Base-by-base conservation (phyloP, 2,113 vertebrate genomes). In the Amphiprion ocellaris region DNA sequence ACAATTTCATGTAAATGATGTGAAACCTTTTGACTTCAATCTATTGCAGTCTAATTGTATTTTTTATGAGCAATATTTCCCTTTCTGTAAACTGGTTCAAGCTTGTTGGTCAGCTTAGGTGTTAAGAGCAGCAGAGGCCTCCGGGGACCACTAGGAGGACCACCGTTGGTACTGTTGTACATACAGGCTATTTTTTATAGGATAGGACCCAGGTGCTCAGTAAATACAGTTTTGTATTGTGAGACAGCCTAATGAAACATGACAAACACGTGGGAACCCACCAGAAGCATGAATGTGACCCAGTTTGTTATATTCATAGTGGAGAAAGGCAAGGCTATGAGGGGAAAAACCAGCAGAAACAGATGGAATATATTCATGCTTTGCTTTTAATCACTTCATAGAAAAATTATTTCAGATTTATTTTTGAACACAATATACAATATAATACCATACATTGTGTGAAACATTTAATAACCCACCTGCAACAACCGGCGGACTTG, bases 391-490 rank as follows among this genome's bases (percentile, higher is more conserved):
- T 99, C 95, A 97, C 96, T 96, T 97, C 96, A 97, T 99, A 97
- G 95, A 98, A 99, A 99, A 99, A 91, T 96, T 97, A 95, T 96
- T 95, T 97, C 94, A 95, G 96, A 96, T 97, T 97, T 96, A 95
- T 95, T 92, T 84, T 92, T 95, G 93, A 96, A 95, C 98, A 99
- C 97, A 98, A 98, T 97, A 97, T 96, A 98, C 93, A 98, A 96
- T 97, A 98, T 94, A 96, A 94, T 96, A 97, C 97, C 96, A 97
- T 97, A 98, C 97, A 96, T 96, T 89, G 95, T 98, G 97, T 98
- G 96, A 97, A 96, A 96, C 96, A 94, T 94, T 93, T 90, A 96
- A 94, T 93, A 95, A 92, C 93, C 95, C 95, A 96, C 96, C 96
- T 94, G 95, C 95, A 97, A 96, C 95, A 96, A 95, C 74, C 74